These are phyloP conservation scores for Lagocephalus sceleratus DNA, from an alignment of 2,797 vertebrate species.

Conservation along the genomic window DNA sequence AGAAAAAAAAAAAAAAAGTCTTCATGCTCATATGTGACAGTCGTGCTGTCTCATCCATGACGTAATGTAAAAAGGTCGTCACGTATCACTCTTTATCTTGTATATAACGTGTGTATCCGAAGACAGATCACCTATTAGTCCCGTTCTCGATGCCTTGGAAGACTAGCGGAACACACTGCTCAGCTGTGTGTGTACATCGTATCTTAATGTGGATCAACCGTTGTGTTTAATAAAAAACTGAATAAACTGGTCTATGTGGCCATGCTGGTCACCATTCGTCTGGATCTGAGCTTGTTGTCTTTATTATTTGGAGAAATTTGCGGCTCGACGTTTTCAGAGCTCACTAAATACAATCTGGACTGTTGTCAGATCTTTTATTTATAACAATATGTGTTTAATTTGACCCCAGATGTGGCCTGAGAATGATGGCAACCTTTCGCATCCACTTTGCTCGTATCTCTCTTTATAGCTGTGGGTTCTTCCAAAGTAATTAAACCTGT, in stretches of 20 bases:
- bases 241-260: conserved; percentile 68
- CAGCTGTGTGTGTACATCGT: conserved; percentile 63
- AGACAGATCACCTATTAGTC: conserved; percentile 66
- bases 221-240: conserved; percentile 73
- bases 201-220: conserved; percentile 69
- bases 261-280: conserved; percentile 49
- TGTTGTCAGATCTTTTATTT: background rate
- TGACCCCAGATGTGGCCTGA: too few species aligned
- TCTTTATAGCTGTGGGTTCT: too few species aligned
- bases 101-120: conserved; percentile 68
- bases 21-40: conserved; percentile 69
- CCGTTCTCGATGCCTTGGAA: conserved; percentile 54
- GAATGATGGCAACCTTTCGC: too few species aligned
- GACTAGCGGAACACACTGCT: conserved; percentile 56
- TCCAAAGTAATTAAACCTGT: too few species aligned
- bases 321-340: too few species aligned
- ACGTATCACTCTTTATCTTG: conserved; percentile 68
- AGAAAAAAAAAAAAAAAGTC: conserved; percentile 44
- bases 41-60: conserved; percentile 70
- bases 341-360: too few species aligned
- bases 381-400: too few species aligned
- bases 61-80: conserved; percentile 51
- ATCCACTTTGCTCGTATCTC: too few species aligned
- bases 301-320: background rate
- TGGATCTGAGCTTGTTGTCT: conserved; percentile 26